Evolutionary conservation across 2,888 invertebrate species (phyloP).

Genomic region (Hypolimnas misippus): DNA sequence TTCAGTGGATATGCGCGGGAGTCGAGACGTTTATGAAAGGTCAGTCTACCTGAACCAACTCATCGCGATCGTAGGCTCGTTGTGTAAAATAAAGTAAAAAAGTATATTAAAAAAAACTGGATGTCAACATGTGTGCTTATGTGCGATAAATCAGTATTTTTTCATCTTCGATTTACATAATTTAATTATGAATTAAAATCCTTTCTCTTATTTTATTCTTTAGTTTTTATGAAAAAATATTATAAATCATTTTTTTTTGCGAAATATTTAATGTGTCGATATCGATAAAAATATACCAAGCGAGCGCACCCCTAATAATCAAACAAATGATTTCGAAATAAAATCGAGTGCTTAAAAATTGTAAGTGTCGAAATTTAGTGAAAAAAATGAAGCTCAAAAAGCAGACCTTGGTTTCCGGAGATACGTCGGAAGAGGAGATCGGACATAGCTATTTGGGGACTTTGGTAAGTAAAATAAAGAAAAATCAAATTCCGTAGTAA

Average conservation of each 20-base stretch:
- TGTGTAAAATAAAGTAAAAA: constrained; percentile 5
- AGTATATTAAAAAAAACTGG: constrained; percentile 7
- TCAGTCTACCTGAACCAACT: constrained; percentile 47
- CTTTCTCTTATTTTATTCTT: too few relatives aligned
- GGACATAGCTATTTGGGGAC: constrained; percentile 78
- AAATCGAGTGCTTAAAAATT: not conserved
- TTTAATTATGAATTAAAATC: not conserved
- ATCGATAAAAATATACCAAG: not conserved
- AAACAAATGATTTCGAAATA: constrained; percentile 3
- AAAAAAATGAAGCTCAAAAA: constrained; percentile 64
- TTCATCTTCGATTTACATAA: not conserved
- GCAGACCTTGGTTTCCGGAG: constrained; percentile 68
- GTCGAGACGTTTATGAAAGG: constrained; percentile 36
- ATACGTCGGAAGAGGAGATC: constrained; percentile 78
- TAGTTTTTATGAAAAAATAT: too few relatives aligned
- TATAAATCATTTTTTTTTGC: not conserved
- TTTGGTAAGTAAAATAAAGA: constrained; percentile 66
- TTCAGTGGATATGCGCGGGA: constrained; percentile 48
- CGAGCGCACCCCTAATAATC: not conserved
- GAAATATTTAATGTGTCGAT: not conserved
- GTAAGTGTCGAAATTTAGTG: constrained; percentile 14
- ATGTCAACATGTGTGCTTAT: not conserved
- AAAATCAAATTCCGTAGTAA: too few relatives aligned
- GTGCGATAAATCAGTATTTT: not conserved
- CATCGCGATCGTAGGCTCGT: constrained; percentile 27